Conservation (phyloP, 2,113 vertebrate species). For the Sebastes schlegelii region DNA sequence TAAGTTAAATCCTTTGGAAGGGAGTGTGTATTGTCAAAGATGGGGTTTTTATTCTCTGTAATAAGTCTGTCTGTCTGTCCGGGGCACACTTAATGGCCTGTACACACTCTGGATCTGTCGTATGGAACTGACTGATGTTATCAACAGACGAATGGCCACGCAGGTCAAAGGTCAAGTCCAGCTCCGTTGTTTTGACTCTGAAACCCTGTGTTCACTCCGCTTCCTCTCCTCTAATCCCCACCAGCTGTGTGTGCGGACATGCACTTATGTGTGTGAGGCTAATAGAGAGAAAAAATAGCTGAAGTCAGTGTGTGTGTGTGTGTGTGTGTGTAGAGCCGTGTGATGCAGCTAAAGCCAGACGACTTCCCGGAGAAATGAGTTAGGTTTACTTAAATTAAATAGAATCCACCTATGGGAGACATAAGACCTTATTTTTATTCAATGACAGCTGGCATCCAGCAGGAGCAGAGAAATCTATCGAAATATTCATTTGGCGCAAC, state of each 20-base stretch:
- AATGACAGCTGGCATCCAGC: conserved; percentile 61
- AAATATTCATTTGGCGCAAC: conserved; percentile 76
- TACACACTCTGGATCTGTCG: conserved; percentile 47
- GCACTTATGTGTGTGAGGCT: conserved; percentile 44
- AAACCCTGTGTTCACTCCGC: conserved; percentile 64
- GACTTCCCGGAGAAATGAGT: conserved; percentile 45
- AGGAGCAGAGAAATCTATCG: conserved; percentile 66
- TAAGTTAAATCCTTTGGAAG: conserved; percentile 47
- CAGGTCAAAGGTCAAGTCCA: conserved; percentile 78
- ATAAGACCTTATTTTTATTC: conserved; percentile 56
- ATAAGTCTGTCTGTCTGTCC: conserved; percentile 26
- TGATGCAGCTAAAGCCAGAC: conserved; percentile 27
- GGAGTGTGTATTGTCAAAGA: conserved; percentile 45
- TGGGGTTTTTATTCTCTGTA: conserved; percentile 35
- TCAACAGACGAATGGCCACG: conserved; percentile 76
- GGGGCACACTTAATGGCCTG: conserved; percentile 51
- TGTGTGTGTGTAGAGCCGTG: conserved; percentile 2
- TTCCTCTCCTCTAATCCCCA: conserved; percentile 73
- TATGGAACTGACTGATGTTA: conserved; percentile 67
- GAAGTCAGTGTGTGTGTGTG: conserved; percentile 27
- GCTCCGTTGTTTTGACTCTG: conserved; percentile 75
- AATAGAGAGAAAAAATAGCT: conserved; percentile 32
- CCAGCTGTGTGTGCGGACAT: conserved; percentile 62
- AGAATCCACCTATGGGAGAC: conserved; percentile 69
- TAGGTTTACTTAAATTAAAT: conserved; percentile 61